Evolutionary conservation across 2,113 vertebrate species (phyloP).

Genomic region (Rhizomys pruinosus): DNA sequence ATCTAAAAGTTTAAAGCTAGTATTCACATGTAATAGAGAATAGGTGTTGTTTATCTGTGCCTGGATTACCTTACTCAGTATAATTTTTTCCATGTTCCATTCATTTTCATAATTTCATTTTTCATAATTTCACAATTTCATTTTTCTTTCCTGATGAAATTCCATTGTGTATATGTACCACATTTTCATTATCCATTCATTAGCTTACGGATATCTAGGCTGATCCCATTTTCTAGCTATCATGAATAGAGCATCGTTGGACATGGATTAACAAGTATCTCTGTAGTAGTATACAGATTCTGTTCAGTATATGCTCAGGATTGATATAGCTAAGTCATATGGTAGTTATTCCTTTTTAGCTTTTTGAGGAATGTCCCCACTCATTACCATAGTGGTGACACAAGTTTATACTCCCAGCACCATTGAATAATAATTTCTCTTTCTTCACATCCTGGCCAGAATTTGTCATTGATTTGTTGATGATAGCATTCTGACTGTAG

Average conservation of each 20-base stretch:
- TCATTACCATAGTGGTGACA: background rate
- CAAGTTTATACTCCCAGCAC: background rate
- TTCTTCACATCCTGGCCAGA: too few species aligned
- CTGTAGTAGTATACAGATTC: background rate
- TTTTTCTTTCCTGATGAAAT: background rate
- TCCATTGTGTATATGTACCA: background rate
- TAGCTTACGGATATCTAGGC: too few species aligned
- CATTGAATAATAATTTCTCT: too few species aligned
- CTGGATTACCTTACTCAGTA: background rate
- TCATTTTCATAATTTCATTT: background rate
- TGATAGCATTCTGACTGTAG: too few species aligned
- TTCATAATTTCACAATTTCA: background rate
- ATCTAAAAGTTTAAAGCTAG: background rate
- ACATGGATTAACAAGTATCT: background rate
- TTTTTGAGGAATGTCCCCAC: background rate
- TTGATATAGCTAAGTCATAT: background rate
- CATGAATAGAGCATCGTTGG: too few species aligned
- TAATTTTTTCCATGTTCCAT: background rate
- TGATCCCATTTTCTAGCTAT: too few species aligned
- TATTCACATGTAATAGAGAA: background rate
- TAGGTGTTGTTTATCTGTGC: background rate
- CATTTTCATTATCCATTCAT: too few species aligned
- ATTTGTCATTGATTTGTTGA: too few species aligned
- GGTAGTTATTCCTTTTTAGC: background rate
- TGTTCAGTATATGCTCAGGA: background rate